Conservation (phyloP, 2,797 vertebrate species). For the Urosaurus nigricauda region DNA sequence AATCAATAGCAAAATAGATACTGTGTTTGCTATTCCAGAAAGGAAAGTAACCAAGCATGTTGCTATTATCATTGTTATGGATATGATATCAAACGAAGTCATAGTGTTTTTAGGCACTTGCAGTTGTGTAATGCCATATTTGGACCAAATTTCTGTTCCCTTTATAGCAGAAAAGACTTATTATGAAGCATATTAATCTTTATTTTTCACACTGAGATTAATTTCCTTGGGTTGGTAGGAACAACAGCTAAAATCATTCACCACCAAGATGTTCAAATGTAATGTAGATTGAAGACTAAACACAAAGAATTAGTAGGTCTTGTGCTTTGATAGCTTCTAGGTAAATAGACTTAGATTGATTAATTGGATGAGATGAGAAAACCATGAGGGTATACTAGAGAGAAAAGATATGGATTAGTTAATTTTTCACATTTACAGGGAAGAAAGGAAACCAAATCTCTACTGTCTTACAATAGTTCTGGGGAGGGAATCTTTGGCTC, state of each 20-base stretch:
- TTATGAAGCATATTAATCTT: slow-evolving; percentile 85
- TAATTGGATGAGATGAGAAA: slow-evolving; percentile 65
- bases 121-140: slow-evolving; percentile 55
- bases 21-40: slow-evolving; percentile 18
- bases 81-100: slow-evolving; percentile 43
- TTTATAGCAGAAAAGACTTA: slow-evolving; percentile 74
- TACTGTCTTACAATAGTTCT: not conserved
- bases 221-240: slow-evolving; percentile 73
- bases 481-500: not conserved
- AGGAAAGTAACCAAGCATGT: not conserved
- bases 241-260: slow-evolving; percentile 71
- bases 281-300: slow-evolving; percentile 80
- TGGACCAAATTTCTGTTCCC: slow-evolving; percentile 38
- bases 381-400: slow-evolving; percentile 61
- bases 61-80: slow-evolving; percentile 38
- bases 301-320: slow-evolving; percentile 75
- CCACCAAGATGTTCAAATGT: slow-evolving; percentile 78
- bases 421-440: slow-evolving; percentile 60
- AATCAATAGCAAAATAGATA: not conserved
- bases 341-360: slow-evolving; percentile 84
- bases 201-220: slow-evolving; percentile 80
- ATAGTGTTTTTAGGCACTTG: slow-evolving; percentile 36
- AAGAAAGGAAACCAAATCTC: slow-evolving; percentile 12
- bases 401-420: slow-evolving; percentile 40
- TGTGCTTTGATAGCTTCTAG: slow-evolving; percentile 80